Base-by-base conservation (phyloP, 2,888 invertebrate species). In the Byasa hedistus region DNA sequence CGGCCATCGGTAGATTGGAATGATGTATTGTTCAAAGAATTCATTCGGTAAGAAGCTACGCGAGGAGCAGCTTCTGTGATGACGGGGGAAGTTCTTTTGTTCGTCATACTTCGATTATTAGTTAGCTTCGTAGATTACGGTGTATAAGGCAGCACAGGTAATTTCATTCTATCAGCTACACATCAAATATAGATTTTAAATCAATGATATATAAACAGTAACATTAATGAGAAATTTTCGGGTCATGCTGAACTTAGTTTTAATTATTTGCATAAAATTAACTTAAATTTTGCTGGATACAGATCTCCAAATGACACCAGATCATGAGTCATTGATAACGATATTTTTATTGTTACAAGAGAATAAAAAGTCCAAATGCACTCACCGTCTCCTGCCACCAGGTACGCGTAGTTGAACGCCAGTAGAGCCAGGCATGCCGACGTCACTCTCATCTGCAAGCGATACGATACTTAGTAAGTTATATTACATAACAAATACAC, bases 1-100 rank as follows among this genome's bases (percentile, higher is more conserved):
- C 80, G 79, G 82, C 79, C 85, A 85, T 86, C 80, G 83, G 74
- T 77, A 78, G 80, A 82, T 80, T 79, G 79, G 83, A 80, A 85
- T 88, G 88, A 88, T 83, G 82, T 86, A 89, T 87, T 86, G 87
- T 85, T 79, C 76, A 76, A 70, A 79, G 81, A 83, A 85, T 82
- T 79, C 79, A 81, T 83, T 84, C 76, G 75, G 72, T 75, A 72
- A 69, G 64, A 64, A 66, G 62, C 57, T 48, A 36, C 44, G 63
- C 58, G 63, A 67, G 52, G 23, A 24, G 52, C 54, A 39, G 39
- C n/a, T 36, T 36, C 36, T 1, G 23, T 7, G 60, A 65, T 56
- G 39, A 48, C 23, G 12, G 48, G n/a, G 21, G n/a, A 23, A 51
- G 10, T 56, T 15, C 56, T 60, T 61, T 65, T 61, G 56, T 61